phyloP scores from a whole-genome alignment of 2,888 invertebrate species.

The Microctonus aethiopoides region DNA sequence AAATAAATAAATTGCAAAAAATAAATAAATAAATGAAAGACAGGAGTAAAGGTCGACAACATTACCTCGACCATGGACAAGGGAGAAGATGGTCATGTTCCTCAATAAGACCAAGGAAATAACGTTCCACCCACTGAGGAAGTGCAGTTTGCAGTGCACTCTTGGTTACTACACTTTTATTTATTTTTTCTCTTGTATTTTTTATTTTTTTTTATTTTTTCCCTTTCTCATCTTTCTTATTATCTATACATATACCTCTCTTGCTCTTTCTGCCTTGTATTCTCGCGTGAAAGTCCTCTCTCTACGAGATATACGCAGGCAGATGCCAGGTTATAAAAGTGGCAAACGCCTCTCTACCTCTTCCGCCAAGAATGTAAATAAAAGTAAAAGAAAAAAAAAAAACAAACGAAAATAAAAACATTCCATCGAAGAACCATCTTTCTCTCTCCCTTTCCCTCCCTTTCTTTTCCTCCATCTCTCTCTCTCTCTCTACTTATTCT shows the following conservation, averaged over 20 bases:
- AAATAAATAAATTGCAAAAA: not conserved
- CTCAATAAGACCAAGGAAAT: conserved; percentile 25
- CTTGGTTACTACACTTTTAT: conserved; percentile 3
- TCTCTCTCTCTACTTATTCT: conserved; percentile 8
- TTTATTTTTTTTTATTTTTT: conserved; percentile 19
- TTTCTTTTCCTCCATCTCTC: not conserved
- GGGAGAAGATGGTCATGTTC: conserved; percentile 12
- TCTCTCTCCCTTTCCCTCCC: not conserved
- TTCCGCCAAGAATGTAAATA: conserved; percentile 18
- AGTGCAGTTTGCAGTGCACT: conserved; percentile 9
- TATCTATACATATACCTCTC: not conserved
- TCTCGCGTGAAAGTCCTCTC: conserved; percentile 6
- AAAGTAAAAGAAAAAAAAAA: not conserved
- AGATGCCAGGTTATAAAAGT: conserved; percentile 20
- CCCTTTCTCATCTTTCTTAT: not conserved
- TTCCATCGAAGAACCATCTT: not conserved
- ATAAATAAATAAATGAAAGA: not conserved
- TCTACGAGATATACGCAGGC: conserved; percentile 8
- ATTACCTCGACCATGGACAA: conserved; percentile 19
- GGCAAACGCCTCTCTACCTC: conserved; percentile 13
- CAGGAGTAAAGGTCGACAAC: conserved; percentile 4
- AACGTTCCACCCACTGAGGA: conserved; percentile 28
- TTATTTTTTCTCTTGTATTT: not conserved
- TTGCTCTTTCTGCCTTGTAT: not conserved
- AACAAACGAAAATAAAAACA: not conserved